Percentiles rank a stretch among this genome's conserved stretches.
Conservation (phyloP, 2,113 vertebrate species). For the Sapayoa aenigma region DNA sequence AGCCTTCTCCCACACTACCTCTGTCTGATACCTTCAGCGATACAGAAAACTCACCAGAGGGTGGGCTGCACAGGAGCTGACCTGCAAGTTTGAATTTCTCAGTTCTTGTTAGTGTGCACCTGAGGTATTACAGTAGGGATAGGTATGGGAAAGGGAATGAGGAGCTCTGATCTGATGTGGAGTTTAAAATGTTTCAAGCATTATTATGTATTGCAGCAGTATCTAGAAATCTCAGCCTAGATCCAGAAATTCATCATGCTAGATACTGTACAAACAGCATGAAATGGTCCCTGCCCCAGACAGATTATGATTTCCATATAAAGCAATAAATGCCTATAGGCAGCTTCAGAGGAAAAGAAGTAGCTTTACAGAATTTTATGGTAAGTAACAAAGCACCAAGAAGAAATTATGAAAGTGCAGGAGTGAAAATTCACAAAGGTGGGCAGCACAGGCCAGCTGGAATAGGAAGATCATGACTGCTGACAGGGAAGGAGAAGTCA, state of each 20-base stretch:
- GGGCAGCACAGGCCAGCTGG: too few relatives aligned
- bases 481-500: too few relatives aligned
- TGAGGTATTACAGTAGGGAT: neutral
- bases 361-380: neutral
- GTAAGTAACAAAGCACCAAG: neutral
- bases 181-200: neutral
- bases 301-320: neutral
- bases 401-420: neutral
- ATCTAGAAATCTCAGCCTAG: neutral
- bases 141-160: too few relatives aligned
- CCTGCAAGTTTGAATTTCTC: neutral
- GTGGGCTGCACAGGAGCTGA: neutral
- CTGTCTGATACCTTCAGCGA: neutral
- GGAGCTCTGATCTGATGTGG: neutral
- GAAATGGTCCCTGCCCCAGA: neutral
- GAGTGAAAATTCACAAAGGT: neutral
- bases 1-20: neutral
- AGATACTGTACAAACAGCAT: neutral
- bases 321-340: neutral
- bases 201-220: neutral
- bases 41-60: fast-evolving
- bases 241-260: neutral
- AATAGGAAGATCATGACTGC: neutral
- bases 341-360: neutral
- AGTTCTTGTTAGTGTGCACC: neutral